Evolutionary conservation across 2,888 invertebrate genomes (phyloP), one percentile per base, ranked within the genome.

Genomic region (Cyclophora punctaria): DNA sequence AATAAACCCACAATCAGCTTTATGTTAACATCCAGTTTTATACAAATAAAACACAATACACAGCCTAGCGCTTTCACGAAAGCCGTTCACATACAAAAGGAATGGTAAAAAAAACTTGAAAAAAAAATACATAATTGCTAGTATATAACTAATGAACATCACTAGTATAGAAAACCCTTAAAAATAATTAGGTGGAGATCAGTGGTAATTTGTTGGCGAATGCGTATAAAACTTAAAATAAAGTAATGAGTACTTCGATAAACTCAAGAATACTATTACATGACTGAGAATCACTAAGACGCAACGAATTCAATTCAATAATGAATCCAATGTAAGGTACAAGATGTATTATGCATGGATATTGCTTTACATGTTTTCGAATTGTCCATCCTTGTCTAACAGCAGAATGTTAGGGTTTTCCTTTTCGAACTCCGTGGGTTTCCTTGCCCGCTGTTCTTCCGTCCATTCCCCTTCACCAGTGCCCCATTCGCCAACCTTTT

Each of bases 321-420:
- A 20, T 20, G 20, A 20, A 20, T 20, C 20, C 20, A 20, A 20
- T 20, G 20, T 20, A 20, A 20, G 20, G 20, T 20, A 20, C 20
- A 20, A 20, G 20, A 20, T 20, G 20, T 37, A 37, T 37, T 37
- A 37, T 37, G 37, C 37, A 20, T 20, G 20, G 20, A 41, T 40
- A 45, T 34, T 7, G 34, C 47, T 49, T 86, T 75, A 94, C 94
- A 94, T 94, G 73, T 94, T 93, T 76, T 93, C 90, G 77, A 94
- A 94, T 78, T 92, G 92, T 35, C 93, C 93, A 57, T 92, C 93
- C 60, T 91, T 91, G 77, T 94, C 93, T 46, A 94, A 77, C 90
- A 94, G 83, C 42, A 94, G 89, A 64, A 94, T 94, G 79, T 94
- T 93, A 34, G 94, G 94, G 81, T 94, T 94, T 73, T 94, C 94